phyloP scores from a whole-genome alignment of 2,113 vertebrate species.

The Opisthocomus hoazin region DNA sequence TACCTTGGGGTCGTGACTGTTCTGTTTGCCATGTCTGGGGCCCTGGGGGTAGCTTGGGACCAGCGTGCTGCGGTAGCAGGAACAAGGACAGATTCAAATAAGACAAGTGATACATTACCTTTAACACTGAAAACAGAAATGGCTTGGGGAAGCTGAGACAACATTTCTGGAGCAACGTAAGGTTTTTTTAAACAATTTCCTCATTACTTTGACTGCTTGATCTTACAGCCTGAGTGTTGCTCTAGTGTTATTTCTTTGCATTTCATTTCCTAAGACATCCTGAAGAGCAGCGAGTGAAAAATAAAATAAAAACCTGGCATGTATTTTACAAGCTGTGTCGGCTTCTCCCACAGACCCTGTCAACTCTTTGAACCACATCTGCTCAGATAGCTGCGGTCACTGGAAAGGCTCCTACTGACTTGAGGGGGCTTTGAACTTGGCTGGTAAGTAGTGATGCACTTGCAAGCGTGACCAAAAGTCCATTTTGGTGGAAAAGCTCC shows the following conservation, averaged over 20 bases:
- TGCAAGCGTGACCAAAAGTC: neutral
- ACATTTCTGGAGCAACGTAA: neutral
- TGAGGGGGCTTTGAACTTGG: neutral
- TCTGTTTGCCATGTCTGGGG: neutral
- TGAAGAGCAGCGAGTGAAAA: neutral
- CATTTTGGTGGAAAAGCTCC: neutral
- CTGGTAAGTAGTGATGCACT: neutral
- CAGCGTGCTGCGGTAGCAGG: rapidly evolving
- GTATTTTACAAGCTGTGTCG: neutral
- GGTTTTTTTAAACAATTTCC: neutral
- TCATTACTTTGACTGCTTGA: neutral
- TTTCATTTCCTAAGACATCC: neutral
- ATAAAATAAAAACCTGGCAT: neutral
- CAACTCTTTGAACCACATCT: neutral
- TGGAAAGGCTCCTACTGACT: neutral
- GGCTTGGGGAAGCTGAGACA: neutral
- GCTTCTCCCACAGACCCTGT: neutral
- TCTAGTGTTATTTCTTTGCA: neutral
- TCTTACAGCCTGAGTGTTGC: neutral
- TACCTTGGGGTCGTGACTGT: neutral
- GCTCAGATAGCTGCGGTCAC: neutral
- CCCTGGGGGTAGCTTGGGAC: neutral
- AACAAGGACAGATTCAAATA: neutral
- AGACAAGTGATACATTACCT: neutral
- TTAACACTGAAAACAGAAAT: neutral